Percentiles rank a stretch among this genome's conserved stretches.
phyloP scores from a whole-genome alignment of 2,888 invertebrate species.

The Drosophila affinis region DNA sequence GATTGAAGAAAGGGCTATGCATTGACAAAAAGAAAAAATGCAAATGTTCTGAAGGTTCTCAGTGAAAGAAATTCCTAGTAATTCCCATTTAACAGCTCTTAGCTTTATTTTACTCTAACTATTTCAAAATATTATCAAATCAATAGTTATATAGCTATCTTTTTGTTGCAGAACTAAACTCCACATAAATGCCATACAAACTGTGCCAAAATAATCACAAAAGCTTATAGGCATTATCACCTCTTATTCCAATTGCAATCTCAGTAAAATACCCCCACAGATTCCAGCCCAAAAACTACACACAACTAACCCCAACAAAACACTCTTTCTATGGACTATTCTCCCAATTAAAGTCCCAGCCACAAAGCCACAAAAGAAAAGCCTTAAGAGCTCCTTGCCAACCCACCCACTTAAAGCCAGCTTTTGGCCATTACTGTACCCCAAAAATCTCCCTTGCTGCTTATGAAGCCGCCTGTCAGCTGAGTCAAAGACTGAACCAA shows the following conservation, averaged over 20 bases:
- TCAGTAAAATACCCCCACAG: background rate
- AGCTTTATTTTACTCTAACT: too few relatives aligned
- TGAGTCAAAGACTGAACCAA: constrained; percentile 29
- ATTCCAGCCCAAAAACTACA: background rate
- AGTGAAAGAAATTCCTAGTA: too few relatives aligned
- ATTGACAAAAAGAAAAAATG: too few relatives aligned
- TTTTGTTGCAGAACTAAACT: background rate
- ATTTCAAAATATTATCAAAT: background rate
- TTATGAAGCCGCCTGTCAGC: constrained; percentile 20
- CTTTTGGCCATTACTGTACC: constrained; percentile 42
- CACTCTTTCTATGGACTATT: background rate
- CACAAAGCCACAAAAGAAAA: background rate
- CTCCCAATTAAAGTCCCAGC: constrained; percentile 12
- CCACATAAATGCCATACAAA: background rate
- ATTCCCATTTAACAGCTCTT: too few relatives aligned
- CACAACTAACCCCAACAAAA: background rate
- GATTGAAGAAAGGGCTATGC: background rate
- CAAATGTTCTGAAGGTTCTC: too few relatives aligned
- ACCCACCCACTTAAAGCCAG: background rate
- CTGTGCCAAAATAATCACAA: background rate
- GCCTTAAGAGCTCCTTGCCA: background rate
- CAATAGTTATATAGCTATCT: background rate
- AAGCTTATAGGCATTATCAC: background rate
- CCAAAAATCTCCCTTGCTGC: constrained; percentile 1
- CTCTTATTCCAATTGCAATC: background rate